phyloP scores from a whole-genome alignment of 2,113 vertebrate genomes.

The Rhodinocichla rosea region DNA sequence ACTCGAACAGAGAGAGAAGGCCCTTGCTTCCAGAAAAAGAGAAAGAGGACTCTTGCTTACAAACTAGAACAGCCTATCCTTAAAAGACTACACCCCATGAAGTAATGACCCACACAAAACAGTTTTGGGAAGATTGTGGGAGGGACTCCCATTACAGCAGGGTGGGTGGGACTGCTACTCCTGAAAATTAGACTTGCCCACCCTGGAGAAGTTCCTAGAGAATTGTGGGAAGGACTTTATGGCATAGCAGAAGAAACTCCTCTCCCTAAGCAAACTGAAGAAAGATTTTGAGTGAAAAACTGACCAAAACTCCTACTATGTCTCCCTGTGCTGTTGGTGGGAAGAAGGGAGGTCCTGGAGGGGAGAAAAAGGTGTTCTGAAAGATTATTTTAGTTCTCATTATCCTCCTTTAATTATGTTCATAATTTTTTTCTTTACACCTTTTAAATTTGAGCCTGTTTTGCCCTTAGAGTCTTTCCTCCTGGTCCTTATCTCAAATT shows the following conservation, averaged over 20 bases:
- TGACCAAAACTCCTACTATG: neutral
- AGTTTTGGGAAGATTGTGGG: neutral
- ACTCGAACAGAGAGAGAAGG: neutral
- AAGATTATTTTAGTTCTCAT: neutral
- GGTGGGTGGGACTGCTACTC: accelerated
- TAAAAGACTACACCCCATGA: neutral
- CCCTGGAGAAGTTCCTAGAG: neutral
- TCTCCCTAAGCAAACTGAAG: neutral
- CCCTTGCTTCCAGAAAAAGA: neutral
- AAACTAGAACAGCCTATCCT: neutral
- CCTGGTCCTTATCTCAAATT: neutral
- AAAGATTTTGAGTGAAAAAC: neutral
- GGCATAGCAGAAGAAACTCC: no score
- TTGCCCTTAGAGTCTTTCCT: neutral
- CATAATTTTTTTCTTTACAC: neutral
- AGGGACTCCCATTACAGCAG: neutral
- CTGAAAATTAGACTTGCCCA: neutral
- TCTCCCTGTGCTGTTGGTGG: neutral
- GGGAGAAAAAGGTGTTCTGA: neutral
- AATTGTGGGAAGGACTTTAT: neutral
- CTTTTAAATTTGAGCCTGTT: neutral
- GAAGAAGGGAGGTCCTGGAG: neutral
- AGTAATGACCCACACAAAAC: neutral
- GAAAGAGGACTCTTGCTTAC: no score
- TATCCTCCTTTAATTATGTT: neutral